Base-by-base conservation (phyloP, 1,140 invertebrate genomes). In the Zaprionus ornatus region DNA sequence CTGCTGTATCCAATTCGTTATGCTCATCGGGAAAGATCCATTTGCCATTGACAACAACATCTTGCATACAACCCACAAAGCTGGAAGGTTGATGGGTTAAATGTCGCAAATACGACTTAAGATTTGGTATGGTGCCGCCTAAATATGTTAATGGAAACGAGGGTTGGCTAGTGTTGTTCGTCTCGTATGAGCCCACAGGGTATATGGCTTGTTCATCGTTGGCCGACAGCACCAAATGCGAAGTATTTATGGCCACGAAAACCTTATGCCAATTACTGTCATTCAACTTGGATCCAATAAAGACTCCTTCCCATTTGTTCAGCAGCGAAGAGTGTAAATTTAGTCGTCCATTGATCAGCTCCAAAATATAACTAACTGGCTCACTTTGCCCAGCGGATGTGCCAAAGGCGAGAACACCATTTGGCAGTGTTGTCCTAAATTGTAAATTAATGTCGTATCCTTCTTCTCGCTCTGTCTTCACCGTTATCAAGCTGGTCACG, bases 51-150 rank as follows among this genome's bases (percentile, higher is more conserved):
- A 99, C 96, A 25, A 96, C 94, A 9, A 98, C 95, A 92, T 99
- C 98, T 92, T 98, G 96, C 92, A 98, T 96, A 92, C 98, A 99
- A 3, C 98, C 98, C 17, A 98, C 96, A 91, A 98, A 97, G 74
- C 95, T 96, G 27, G 95, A 95, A 0, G 96, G 95, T 4, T 95
- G 95, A 77, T 96, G 95, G 0, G 95, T 95, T 42, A 96, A 92
- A 75, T 95, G 95, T 13, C 94, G 93, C 25, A 96, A 93, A 71
- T 95, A 95, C n/a, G 94, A 93, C 29, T 91, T 91, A 6, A 92
- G 67, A 65, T 91, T 91, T 23, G 91, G 94, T 52, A 95, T 95
- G 13, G 96, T 96, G 0, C 96, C 96, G 19, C 97, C 97, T 10
- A 97, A 94, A 77, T 96, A 96, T 2, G 97, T 97, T 7, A 95